A percentile compares a stretch with the other conserved stretches of the same genome.
Evolutionary conservation across 2,888 invertebrate genomes (phyloP).

Genomic region (Conops quadrifasciatus): DNA sequence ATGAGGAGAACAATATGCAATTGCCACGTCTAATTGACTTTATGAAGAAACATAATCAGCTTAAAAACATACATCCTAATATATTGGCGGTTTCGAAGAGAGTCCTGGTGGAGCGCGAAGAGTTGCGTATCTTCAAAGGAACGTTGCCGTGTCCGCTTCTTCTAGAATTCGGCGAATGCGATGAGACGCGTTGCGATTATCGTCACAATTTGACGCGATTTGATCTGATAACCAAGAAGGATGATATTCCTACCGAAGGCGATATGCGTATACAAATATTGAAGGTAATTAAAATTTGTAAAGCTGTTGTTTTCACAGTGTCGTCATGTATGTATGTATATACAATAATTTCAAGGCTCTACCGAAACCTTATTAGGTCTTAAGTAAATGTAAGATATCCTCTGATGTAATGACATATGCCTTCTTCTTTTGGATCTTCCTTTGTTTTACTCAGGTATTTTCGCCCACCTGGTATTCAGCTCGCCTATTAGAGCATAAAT

Average conservation of each 20-base stretch:
- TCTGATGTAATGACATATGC: no score
- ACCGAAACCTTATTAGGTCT: no score
- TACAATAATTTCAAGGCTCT: no score
- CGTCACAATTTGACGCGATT: constrained; percentile 72
- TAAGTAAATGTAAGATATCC: no score
- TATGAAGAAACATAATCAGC: constrained; percentile 62
- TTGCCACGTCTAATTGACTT: constrained; percentile 72
- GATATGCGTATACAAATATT: constrained; percentile 45
- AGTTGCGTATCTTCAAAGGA: constrained; percentile 44
- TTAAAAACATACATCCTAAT: constrained; percentile 51
- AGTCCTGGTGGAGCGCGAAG: constrained; percentile 46
- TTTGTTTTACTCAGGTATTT: no score
- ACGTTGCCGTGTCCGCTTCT: constrained; percentile 66
- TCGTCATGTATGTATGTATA: no score
- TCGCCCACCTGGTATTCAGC: constrained; percentile 73
- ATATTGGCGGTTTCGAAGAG: constrained; percentile 46
- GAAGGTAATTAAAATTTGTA: constrained; percentile 38
- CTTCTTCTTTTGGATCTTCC: no score
- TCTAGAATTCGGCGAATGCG: constrained; percentile 74
- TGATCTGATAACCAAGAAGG: constrained; percentile 65
- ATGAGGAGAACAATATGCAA: constrained; percentile 70
- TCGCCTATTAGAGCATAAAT: constrained; percentile 66
- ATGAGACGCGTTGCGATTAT: constrained; percentile 68
- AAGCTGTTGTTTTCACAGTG: no score
- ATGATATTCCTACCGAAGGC: constrained; percentile 65